Evolutionary conservation across 1,140 invertebrate genomes (phyloP), one percentile per base, ranked within the genome.

Genomic region (Zaprionus nigranus): DNA sequence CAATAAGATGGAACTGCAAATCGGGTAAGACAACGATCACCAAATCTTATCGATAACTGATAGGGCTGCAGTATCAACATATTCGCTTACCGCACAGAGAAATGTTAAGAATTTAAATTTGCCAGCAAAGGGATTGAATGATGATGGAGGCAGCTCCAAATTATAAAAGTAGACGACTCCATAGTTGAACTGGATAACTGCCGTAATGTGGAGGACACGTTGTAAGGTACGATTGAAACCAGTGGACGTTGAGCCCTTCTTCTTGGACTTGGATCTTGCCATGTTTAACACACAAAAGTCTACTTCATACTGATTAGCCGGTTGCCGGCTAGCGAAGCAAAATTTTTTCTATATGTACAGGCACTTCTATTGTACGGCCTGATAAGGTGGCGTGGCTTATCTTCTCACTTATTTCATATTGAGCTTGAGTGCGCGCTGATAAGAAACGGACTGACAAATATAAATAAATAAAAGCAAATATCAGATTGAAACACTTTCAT

Each of bases 101-200:
- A 96, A 97, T 15, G 97, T 98, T 51, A 98, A 94, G 92, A 96
- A 98, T 93, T 97, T 97, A 62, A 97, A 95, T 93, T 97, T 97
- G 71, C 96, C 96, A 67, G 95, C 96, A 90, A 93, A 94, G 7
- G 85, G 85, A 64, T 81, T 70, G 11, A 65, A 62, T 17, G 68
- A 51, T 11, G 75, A 57, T 30, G 61, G 36, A 30, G 85, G 85
- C 75, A 88, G 53, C 24, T 90, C 62, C 26, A 82, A 26, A 63
- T 70, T 65, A 28, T 81, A 28, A 28, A 90, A 85, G 20, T 62
- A 76, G 15, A 81, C 75, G 6, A 88, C 81, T 11, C 85, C 85
- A 88, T 88, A 88, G 34, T 56, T 76, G 12, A 88, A 88, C 28
- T 88, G 85, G 12, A 88, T 38, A 6, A 77, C 85, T n/a, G 85